Percentiles rank a stretch among this genome's conserved stretches.
Evolutionary conservation across 1,140 invertebrate genomes (phyloP).

Genomic region (Apis mellifera): Amel_HAv3.1 CM009931.2:1649001-1649500

Average conservation of each 20-base stretch:
- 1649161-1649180: neutral
- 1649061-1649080: neutral
- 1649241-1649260: neutral
- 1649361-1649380: too few species aligned
- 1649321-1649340: too few species aligned
- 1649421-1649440: constrained; percentile 3
- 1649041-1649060: neutral
- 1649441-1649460: constrained; percentile 40
- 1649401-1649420: constrained; percentile 2
- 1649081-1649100: constrained; percentile 32
- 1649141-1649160: neutral
- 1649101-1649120: neutral
- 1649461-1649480: constrained; percentile 51
- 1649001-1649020: constrained; percentile 54
- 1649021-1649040: constrained; percentile 44
- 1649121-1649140: constrained; percentile 5
- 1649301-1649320: neutral
- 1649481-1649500: neutral
- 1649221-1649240: neutral
- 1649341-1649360: too few species aligned
- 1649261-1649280: neutral
- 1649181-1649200: neutral
- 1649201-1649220: neutral
- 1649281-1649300: neutral
- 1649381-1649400: too few species aligned